Evolutionary conservation across 2,113 vertebrate species (phyloP), one percentile per base, ranked within the genome.

Genomic region (Acanthisitta chloris): DNA sequence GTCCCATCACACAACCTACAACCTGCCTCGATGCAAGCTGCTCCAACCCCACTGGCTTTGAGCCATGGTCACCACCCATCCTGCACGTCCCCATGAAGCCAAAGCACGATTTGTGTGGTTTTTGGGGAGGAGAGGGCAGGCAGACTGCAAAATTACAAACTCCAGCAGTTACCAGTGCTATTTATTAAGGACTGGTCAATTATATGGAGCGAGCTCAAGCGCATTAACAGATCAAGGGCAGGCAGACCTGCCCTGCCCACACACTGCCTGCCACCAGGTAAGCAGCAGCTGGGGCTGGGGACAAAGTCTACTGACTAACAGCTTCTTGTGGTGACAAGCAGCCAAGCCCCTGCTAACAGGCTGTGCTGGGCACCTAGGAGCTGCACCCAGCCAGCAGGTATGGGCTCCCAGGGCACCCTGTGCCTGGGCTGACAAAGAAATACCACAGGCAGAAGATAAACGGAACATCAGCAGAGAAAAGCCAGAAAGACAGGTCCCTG

Each of bases 401-500:
- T 26, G 38, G 34, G 7, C n/a, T 64, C 28, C 49, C 58, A 33
- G 46, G 40, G n/a, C 66, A 51, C 59, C 29, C 51, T 58, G 90
- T 0, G 0, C 52, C 65, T 34, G 9, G 34, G 59, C 36, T 81
- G 43, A 74, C 65, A 43, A 87, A 80, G 70, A 94, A 93, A 71
- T 31, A 52, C 10, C 84, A 33, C 12, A 4, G 13, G 61, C 36
- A 74, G 69, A 59, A 74, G 69, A 59, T 59, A 81, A 89, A 42
- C 4, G 1, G 40, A 76, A 13, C 19, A 83, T 70, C 54, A 74
- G 76, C 45, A 64, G 59, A 29, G 79, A 70, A 71, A 66, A 95
- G 71, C 86, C 80, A 92, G 96, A 93, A 88, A 96, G 96, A 94
- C 96, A 55, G 82, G 88, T 93, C 86, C 57, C 34, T 2, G 3